phyloP scores from a whole-genome alignment of 2,113 vertebrate genomes.

The Donacobius atricapilla region DNA sequence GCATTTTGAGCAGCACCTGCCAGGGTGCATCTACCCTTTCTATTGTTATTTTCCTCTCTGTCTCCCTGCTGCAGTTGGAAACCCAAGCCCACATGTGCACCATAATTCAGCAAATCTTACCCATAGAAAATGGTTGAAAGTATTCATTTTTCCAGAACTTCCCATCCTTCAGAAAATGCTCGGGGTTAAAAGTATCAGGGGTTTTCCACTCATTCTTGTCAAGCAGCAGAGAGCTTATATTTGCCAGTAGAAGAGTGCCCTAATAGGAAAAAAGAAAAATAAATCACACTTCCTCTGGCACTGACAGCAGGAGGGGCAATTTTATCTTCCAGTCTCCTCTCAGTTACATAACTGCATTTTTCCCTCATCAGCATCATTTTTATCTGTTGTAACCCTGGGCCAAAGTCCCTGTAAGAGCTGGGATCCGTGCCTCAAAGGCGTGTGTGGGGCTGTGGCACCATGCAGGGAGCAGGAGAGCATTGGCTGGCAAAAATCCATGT shows the following conservation, averaged over 20 bases:
- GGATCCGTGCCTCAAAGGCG: fast-evolving
- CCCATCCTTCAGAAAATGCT: conserved; percentile 84
- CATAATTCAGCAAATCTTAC: conserved; percentile 51
- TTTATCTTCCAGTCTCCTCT: neutral
- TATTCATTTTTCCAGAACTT: conserved; percentile 75
- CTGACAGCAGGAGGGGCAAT: neutral
- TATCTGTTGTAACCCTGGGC: neutral
- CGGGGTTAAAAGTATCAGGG: conserved; percentile 79
- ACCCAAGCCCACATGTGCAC: too few species aligned
- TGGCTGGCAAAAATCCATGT: neutral
- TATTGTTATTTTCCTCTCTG: neutral
- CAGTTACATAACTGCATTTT: fast-evolving
- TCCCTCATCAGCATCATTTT: neutral
- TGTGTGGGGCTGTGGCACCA: fast-evolving
- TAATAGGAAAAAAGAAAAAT: neutral
- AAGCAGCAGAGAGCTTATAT: conserved; percentile 72
- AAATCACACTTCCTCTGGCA: neutral
- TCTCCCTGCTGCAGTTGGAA: neutral
- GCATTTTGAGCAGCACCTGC: neutral
- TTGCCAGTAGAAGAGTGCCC: conserved; percentile 55
- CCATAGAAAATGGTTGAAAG: conserved; percentile 84
- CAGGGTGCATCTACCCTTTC: neutral
- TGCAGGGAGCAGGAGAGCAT: fast-evolving
- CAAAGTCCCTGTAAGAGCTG: neutral
- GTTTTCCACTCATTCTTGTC: conserved; percentile 82